A percentile compares a stretch with the other conserved stretches of the same genome.
Evolutionary conservation across 2,113 vertebrate species (phyloP).

Genomic region (Podarcis muralis): DNA sequence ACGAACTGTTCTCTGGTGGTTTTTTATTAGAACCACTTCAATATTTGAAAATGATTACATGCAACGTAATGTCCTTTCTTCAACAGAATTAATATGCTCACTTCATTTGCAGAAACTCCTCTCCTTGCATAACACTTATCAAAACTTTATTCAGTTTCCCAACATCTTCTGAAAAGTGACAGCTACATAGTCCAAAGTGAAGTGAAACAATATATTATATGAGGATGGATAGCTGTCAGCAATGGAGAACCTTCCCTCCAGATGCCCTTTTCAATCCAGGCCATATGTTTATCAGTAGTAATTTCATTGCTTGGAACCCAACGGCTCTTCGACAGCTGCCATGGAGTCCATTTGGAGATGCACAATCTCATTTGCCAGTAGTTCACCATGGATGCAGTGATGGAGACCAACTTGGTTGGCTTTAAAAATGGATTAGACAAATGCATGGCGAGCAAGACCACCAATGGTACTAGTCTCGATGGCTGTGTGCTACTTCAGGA

Average conservation of each 20-base stretch:
- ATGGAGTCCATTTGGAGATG: not conserved
- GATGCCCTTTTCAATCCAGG: not conserved
- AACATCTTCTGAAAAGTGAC: not conserved
- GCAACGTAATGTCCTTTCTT: not conserved
- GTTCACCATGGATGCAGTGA: not conserved
- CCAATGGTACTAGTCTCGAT: too few relatives aligned
- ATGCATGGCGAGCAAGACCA: too few relatives aligned
- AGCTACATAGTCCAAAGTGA: not conserved
- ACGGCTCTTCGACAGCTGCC: not conserved
- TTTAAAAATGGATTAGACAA: too few relatives aligned
- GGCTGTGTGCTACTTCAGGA: not conserved
- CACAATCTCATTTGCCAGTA: not conserved
- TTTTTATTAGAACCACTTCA: not conserved
- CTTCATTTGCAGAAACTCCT: not conserved
- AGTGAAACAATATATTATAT: not conserved
- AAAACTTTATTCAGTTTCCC: not conserved
- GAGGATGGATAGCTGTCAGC: too few relatives aligned
- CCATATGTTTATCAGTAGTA: not conserved
- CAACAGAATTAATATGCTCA: not conserved
- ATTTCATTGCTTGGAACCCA: not conserved
- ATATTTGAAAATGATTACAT: not conserved
- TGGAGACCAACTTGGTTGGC: not conserved
- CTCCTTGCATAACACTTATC: not conserved
- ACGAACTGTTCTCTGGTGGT: not conserved
- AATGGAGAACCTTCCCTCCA: not conserved